Conservation (phyloP, 2,113 vertebrate species). For the Corythaeola cristata region DNA sequence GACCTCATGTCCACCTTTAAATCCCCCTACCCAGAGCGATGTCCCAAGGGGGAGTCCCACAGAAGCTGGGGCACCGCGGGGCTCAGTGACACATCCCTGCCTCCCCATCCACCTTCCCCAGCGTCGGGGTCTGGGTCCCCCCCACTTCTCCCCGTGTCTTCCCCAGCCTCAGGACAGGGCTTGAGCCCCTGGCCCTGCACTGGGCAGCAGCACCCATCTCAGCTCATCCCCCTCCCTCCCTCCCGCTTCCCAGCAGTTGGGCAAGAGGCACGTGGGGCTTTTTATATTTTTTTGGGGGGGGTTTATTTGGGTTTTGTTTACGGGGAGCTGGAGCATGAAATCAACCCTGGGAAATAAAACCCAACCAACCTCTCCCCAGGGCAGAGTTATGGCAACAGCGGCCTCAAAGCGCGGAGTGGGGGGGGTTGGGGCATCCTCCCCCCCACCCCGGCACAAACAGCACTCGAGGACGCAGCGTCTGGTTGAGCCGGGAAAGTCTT, state of each 20-base stretch:
- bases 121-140: accelerated
- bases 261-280: neutral
- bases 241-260: neutral
- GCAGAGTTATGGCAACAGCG: neutral
- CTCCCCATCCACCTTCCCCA: neutral
- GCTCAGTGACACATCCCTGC: accelerated
- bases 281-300: neutral
- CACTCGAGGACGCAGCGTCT: neutral
- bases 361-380: neutral
- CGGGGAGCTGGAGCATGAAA: neutral
- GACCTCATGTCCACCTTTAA: neutral
- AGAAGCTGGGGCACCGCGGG: neutral
- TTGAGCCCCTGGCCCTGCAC: neutral
- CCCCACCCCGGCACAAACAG: neutral
- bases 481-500: constrained; percentile 20
- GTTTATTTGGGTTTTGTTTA: constrained; percentile 38
- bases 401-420: accelerated
- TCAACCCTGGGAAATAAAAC: neutral
- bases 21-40: too few species aligned
- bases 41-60: neutral
- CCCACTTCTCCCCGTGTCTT: too few species aligned
- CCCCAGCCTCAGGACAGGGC: neutral
- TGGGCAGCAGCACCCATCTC: neutral
- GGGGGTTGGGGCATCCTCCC: neutral
- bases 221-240: accelerated